phyloP scores from a whole-genome alignment of 2,797 vertebrate genomes.

The Botia almorhae region DNA sequence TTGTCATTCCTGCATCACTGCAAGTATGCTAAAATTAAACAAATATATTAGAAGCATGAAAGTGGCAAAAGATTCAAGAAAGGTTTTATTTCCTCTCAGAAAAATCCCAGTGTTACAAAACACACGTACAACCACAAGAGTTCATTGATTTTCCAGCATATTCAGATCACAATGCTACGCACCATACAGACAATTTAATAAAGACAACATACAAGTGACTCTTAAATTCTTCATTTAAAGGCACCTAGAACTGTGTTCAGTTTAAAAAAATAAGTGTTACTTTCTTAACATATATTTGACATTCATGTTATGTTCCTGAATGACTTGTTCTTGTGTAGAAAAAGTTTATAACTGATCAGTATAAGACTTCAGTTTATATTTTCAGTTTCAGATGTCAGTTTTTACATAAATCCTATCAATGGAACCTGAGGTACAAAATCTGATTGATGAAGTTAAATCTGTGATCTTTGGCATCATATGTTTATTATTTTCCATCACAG shows the following conservation, averaged over 20 bases:
- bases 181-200: constrained; percentile 3
- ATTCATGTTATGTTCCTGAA: constrained; percentile 34
- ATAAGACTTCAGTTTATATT: constrained; percentile 8
- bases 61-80: background rate
- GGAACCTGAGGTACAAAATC: constrained; percentile 47
- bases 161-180: constrained; percentile 20
- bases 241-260: constrained; percentile 50
- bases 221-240: constrained; percentile 41
- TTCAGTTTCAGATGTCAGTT: constrained; percentile 20
- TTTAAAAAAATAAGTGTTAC: constrained; percentile 43
- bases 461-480: constrained; percentile 56
- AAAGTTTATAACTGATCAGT: constrained; percentile 5
- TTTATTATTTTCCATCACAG: background rate
- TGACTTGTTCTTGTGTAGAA: constrained; percentile 2
- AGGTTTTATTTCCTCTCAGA: constrained; percentile 1
- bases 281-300: constrained; percentile 4
- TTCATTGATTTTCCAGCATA: constrained; percentile 1
- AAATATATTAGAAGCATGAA: background rate
- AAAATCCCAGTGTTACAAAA: background rate
- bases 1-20: background rate
- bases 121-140: background rate
- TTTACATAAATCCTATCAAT: constrained; percentile 6
- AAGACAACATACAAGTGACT: constrained; percentile 30
- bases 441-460: background rate
- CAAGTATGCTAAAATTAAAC: background rate